Evolutionary conservation across 2,888 invertebrate genomes (phyloP).

Genomic region (Calameuta pallipes): DNA sequence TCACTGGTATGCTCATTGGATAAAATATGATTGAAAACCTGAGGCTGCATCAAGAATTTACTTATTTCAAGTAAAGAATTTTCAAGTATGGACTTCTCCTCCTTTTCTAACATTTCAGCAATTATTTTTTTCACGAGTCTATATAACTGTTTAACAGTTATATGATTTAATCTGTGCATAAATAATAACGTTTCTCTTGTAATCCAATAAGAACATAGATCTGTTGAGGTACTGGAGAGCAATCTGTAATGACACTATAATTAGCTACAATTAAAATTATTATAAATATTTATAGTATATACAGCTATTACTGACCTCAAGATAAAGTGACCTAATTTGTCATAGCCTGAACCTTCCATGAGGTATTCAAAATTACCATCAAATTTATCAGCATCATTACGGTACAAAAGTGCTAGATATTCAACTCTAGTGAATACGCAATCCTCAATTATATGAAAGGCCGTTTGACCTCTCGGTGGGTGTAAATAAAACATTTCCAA

Average conservation of each 20-base stretch:
- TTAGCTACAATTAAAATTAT: conserved; percentile 9
- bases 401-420: conserved; percentile 66
- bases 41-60: conserved; percentile 36
- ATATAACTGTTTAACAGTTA: conserved; percentile 47
- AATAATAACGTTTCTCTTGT: conserved; percentile 52
- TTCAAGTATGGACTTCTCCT: conserved; percentile 30
- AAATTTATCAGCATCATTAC: conserved; percentile 58
- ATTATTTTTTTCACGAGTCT: conserved; percentile 50
- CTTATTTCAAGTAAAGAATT: conserved; percentile 39
- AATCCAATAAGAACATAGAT: conserved; percentile 51
- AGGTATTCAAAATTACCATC: conserved; percentile 69
- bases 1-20: conserved; percentile 36
- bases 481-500: conserved; percentile 70
- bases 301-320: conserved; percentile 63
- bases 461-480: conserved; percentile 70
- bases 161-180: conserved; percentile 45
- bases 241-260: conserved; percentile 44
- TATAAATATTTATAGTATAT: conserved; percentile 2
- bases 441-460: conserved; percentile 69
- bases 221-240: conserved; percentile 48
- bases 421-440: conserved; percentile 69
- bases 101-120: neutral
- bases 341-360: conserved; percentile 71
- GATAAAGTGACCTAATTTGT: conserved; percentile 72
- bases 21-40: conserved; percentile 49